These are phyloP conservation scores for Hymenopus coronatus DNA, from an alignment of 2,888 invertebrate genomes.

Conservation along the genomic window DNA sequence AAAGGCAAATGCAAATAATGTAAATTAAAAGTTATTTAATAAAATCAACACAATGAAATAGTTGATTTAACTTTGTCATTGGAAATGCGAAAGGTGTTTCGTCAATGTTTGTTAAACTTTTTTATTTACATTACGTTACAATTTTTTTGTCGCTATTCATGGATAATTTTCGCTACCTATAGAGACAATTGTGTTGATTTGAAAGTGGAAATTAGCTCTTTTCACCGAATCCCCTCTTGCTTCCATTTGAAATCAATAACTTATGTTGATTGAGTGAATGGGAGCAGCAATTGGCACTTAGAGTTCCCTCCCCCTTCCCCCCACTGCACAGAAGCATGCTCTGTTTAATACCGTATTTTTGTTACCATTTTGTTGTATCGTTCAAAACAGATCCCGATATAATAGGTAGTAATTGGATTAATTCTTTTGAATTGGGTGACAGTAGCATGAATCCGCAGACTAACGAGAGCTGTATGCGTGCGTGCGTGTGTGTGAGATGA, in stretches of 20 bases:
- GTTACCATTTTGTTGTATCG: slow-evolving; percentile 18
- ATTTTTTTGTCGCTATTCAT: background rate
- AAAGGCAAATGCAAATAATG: too few species aligned
- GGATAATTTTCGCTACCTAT: background rate
- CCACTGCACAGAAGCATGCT: background rate
- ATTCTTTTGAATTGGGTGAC: slow-evolving; percentile 15
- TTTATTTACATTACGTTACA: background rate
- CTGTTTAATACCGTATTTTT: slow-evolving; percentile 12
- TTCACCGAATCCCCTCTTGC: background rate
- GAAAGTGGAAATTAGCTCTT: background rate
- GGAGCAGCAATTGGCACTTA: slow-evolving; percentile 15
- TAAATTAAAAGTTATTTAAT: too few species aligned
- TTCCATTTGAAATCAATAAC: slow-evolving; percentile 6
- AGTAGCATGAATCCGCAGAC: slow-evolving; percentile 13
- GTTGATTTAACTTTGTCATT: background rate
- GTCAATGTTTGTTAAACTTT: background rate
- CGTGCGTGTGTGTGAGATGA: background rate
- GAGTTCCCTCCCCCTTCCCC: too few species aligned
- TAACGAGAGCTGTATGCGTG: background rate
- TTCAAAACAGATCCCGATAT: slow-evolving; percentile 18
- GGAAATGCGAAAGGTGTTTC: background rate
- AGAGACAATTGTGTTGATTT: background rate
- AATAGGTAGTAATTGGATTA: slow-evolving; percentile 20
- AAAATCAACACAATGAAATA: too few species aligned
- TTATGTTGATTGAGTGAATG: background rate